These are phyloP conservation scores for Patagioenas fasciata DNA, from an alignment of 2,113 vertebrate genomes.

Conservation along the genomic window DNA sequence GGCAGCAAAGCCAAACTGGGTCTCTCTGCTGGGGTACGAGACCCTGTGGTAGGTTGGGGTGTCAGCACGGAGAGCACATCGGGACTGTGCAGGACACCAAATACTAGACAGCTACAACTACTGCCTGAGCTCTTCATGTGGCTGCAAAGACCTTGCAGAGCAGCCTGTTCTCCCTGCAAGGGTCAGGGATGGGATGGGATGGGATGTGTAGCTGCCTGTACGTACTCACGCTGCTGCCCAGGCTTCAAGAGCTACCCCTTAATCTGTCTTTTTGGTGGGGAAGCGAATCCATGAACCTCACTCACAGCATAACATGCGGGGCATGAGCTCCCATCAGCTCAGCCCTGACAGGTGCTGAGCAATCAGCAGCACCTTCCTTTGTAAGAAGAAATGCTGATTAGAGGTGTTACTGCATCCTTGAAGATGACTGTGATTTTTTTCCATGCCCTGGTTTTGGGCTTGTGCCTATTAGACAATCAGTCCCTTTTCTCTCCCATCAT, in stretches of 20 bases:
- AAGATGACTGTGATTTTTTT: background rate
- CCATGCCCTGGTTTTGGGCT: background rate
- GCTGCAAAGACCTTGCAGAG: background rate
- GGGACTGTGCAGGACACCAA: background rate
- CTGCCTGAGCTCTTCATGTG: accelerated
- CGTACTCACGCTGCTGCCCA: background rate
- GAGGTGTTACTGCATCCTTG: background rate
- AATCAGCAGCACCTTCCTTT: background rate
- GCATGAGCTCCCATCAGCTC: background rate
- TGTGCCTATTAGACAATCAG: background rate
- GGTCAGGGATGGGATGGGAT: background rate
- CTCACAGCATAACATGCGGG: background rate
- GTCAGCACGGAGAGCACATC: accelerated
- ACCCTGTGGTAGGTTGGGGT: accelerated
- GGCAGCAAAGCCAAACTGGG: background rate
- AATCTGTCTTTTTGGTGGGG: background rate
- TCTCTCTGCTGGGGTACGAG: accelerated
- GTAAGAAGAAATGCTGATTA: background rate
- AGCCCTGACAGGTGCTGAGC: background rate
- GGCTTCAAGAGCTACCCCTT: background rate
- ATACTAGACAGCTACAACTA: background rate
- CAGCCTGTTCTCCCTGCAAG: background rate
- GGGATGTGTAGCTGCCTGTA: background rate
- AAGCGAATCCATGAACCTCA: background rate
- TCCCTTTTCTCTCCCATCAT: background rate